These are phyloP conservation scores for Macropus fuliginosus DNA, from an alignment of 2,797 vertebrate species.

Conservation along the genomic window DNA sequence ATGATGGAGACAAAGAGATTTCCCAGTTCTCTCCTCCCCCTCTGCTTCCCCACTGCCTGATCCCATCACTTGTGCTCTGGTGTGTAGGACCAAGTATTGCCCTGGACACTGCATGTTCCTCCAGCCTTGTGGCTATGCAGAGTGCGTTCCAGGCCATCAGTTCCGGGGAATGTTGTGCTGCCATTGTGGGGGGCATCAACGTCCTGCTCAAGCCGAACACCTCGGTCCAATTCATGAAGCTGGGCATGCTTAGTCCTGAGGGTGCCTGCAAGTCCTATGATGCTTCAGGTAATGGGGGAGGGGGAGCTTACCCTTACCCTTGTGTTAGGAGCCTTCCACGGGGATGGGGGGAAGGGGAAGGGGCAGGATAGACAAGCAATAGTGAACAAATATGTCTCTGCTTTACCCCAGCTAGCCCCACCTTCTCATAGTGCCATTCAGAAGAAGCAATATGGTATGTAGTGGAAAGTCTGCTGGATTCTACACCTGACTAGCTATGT, in stretches of 20 bases:
- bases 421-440: neutral
- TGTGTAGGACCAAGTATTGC: constrained; percentile 91
- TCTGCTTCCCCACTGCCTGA: neutral
- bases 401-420: neutral
- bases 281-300: constrained; percentile 86
- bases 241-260: constrained; percentile 95
- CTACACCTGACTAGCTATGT: neutral
- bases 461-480: neutral
- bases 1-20: neutral
- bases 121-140: constrained; percentile 93
- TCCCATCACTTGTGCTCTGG: neutral
- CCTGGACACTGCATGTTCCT: constrained; percentile 98
- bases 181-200: constrained; percentile 95
- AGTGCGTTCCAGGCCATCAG: constrained; percentile 92
- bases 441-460: neutral
- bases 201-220: constrained; percentile 95
- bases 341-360: rapidly evolving
- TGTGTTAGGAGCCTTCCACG: neutral
- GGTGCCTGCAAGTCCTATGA: constrained; percentile 96
- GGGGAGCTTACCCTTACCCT: neutral
- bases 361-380: neutral
- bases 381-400: too few species aligned
- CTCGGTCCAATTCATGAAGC: constrained; percentile 97
- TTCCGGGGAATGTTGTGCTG: constrained; percentile 90
- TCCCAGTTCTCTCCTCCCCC: neutral